Evolutionary conservation across 1,140 invertebrate genomes (phyloP), one percentile per base, ranked within the genome.

Genomic region (Stenopsyche tienmushanensis): DNA sequence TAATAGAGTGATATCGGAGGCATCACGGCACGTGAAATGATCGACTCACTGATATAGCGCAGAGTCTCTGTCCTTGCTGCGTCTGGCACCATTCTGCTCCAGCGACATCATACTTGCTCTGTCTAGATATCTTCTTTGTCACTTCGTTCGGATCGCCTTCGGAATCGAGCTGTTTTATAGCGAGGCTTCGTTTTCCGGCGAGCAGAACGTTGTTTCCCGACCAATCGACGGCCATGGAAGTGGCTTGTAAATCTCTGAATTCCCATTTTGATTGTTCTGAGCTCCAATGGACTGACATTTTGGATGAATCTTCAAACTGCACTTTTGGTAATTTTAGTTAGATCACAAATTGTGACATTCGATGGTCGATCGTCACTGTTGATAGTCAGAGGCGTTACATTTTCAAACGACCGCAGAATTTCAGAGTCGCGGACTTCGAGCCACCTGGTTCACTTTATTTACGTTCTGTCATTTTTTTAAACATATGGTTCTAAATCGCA

Each of bases 61-160:
- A 94, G 10, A 91, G 80, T 75, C 94, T 86, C 72, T 87, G 87
- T 67, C 92, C 86, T 29, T 86, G 82, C 45, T 86, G 77, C 45
- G 88, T 90, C 9, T 92, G 93, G 80, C 93, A 96, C 90, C 94
- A 97, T 82, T 96, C 93, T 0, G 93, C 91, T 50, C 90, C 89
- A 5, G 90, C 90, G 8, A 96, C 90, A 77, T 97, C 94, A 80
- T 94, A 97, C 83, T 97, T 97, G 72, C 92, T 94, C 71, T 94
- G 91, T 45, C 93, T 80, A 9, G 89, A 85, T 73, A 93, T 89
- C 71, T 92, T 93, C 59, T 87, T 86, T 0, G 94, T 77, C 3
- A 86, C 84, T 41, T 91, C 88, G 13, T 83, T 83, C 20, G 89
- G 85, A 44, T 89, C 85, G 68, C 91, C 86, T n/a, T 86, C 84